These are phyloP conservation scores for Drosophila monieri DNA, from an alignment of 2,888 invertebrate genomes.

Conservation along the genomic window DNA sequence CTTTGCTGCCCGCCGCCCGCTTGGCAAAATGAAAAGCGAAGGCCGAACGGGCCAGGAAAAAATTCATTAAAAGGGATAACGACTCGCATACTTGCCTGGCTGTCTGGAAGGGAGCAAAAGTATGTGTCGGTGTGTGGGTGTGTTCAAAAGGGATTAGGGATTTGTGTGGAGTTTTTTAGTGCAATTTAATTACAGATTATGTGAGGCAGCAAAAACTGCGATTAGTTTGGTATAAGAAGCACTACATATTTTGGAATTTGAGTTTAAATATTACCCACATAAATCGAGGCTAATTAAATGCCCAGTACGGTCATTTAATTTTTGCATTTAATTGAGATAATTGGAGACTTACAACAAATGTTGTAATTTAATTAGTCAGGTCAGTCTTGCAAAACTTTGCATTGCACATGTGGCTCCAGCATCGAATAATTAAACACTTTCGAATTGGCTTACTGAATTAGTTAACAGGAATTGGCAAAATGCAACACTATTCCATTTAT, in stretches of 20 bases:
- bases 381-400: constrained; percentile 5
- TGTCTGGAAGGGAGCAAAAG: constrained; percentile 2
- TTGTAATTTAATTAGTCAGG: constrained; percentile 1
- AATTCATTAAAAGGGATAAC: constrained; percentile 80
- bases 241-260: constrained; percentile 2
- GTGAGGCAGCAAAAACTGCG: constrained; percentile 55
- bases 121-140: constrained; percentile 21
- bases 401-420: constrained; percentile 3
- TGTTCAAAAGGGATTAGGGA: constrained; percentile 59
- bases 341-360: constrained; percentile 34
- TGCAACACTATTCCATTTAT: constrained; percentile 29
- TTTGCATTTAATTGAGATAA: constrained; percentile 56
- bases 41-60: constrained; percentile 63
- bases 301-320: constrained; percentile 54
- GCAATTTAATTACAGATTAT: constrained; percentile 76
- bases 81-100: constrained; percentile 68
- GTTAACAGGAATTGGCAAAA: constrained; percentile 22
- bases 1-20: constrained; percentile 32
- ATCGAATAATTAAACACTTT: constrained; percentile 42
- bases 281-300: constrained; percentile 58
- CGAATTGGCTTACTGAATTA: constrained; percentile 34
- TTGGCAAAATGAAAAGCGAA: constrained; percentile 56
- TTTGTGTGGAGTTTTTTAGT: constrained; percentile 68
- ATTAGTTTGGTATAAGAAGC: constrained; percentile 35
- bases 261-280: constrained; percentile 9